These are phyloP conservation scores for Eubasilissa regina DNA, from an alignment of 1,140 invertebrate species.

Conservation along the genomic window DNA sequence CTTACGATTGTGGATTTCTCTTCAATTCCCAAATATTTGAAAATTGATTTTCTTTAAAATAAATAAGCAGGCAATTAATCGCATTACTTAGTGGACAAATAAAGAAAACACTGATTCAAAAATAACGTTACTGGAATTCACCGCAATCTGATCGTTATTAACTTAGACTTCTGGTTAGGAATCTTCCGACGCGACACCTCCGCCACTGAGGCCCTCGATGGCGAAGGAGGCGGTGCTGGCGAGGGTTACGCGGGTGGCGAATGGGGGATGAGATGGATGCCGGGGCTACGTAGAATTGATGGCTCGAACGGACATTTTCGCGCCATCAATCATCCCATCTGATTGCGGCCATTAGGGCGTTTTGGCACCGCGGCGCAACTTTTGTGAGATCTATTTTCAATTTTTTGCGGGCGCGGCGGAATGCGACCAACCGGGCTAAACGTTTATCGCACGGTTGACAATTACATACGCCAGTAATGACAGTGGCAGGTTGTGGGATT, in stretches of 20 bases:
- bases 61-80: too few relatives aligned
- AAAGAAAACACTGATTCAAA: not conserved
- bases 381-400: not conserved
- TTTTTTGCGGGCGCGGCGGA: not conserved
- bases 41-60: too few relatives aligned
- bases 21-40: too few relatives aligned
- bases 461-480: too few relatives aligned
- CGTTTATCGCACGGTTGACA: too few relatives aligned
- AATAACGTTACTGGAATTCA: not conserved
- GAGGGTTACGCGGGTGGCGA: not conserved
- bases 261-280: not conserved
- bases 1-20: too few relatives aligned
- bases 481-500: too few relatives aligned
- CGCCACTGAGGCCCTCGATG: not conserved
- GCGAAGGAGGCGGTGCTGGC: not conserved
- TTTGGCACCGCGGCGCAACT: conserved; percentile 17
- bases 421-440: too few relatives aligned
- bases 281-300: conserved; percentile 7
- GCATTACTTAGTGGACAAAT: too few relatives aligned
- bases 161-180: not conserved
- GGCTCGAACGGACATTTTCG: conserved; percentile 24
- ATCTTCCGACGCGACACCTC: too few relatives aligned
- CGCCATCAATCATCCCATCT: conserved; percentile 33
- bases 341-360: conserved; percentile 31
- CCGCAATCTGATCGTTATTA: not conserved